phyloP scores from a whole-genome alignment of 2,888 invertebrate species.

The Phortica okadai region DNA sequence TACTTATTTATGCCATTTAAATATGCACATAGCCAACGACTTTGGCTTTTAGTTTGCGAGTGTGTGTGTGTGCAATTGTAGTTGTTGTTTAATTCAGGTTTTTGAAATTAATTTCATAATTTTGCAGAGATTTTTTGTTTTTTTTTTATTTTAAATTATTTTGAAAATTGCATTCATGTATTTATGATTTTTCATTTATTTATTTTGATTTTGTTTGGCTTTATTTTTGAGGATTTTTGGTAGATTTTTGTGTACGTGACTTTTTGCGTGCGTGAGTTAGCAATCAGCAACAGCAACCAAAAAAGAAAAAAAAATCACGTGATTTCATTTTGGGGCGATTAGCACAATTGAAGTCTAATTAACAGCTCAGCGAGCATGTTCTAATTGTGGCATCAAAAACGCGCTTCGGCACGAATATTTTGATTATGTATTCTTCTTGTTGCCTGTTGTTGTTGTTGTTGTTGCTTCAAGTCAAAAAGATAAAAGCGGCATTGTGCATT shows the following conservation, averaged over 20 bases:
- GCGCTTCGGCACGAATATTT: background rate
- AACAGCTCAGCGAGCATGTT: conserved; percentile 16
- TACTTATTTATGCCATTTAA: conserved; percentile 8
- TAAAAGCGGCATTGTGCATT: no score
- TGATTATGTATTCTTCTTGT: background rate
- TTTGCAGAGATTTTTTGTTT: conserved; percentile 50
- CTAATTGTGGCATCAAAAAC: background rate
- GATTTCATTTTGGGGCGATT: background rate
- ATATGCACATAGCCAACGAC: conserved; percentile 36
- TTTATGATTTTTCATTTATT: background rate
- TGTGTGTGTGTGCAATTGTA: conserved; percentile 59
- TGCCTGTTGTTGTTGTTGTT: no score
- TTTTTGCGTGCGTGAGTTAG: background rate
- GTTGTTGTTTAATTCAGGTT: conserved; percentile 66
- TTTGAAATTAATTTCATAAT: conserved; percentile 67
- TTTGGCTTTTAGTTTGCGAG: conserved; percentile 34
- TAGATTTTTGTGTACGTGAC: background rate
- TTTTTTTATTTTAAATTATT: background rate
- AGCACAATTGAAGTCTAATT: conserved; percentile 1
- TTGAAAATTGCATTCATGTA: background rate
- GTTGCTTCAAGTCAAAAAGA: no score
- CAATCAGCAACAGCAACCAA: background rate
- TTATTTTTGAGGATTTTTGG: background rate
- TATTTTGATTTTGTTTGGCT: background rate
- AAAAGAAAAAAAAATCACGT: background rate